phyloP scores from a whole-genome alignment of 2,797 vertebrate species.

The Carapus acus region DNA sequence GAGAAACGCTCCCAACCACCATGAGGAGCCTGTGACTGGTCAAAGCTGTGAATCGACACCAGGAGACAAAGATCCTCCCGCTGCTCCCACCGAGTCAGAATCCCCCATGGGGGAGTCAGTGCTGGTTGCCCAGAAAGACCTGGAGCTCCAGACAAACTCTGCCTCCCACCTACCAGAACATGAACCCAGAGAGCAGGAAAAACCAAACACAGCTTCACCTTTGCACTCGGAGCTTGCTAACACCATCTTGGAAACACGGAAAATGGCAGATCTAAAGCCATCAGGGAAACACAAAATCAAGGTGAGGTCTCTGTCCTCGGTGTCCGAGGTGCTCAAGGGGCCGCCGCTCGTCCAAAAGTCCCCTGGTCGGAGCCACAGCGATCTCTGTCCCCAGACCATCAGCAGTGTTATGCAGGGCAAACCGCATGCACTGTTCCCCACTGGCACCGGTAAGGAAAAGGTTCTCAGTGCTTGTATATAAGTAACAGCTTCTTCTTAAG shows the following conservation, averaged over 20 bases:
- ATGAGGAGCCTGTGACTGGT: constrained; percentile 30
- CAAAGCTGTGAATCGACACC: constrained; percentile 26
- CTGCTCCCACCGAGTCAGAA: constrained; percentile 34
- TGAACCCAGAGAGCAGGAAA: constrained; percentile 7
- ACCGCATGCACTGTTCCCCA: too few species aligned
- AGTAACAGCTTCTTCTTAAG: too few species aligned
- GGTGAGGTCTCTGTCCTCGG: constrained; percentile 65
- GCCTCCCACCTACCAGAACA: constrained; percentile 55
- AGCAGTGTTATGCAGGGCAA: constrained; percentile 60
- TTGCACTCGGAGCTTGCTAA: constrained; percentile 10
- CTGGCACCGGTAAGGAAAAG: too few species aligned
- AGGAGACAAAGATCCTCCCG: constrained; percentile 28
- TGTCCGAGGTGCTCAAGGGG: constrained; percentile 66
- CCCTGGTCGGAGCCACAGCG: constrained; percentile 69
- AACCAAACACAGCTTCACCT: constrained; percentile 5
- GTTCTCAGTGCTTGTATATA: too few species aligned
- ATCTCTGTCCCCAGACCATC: constrained; percentile 70
- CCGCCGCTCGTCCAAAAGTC: constrained; percentile 63
- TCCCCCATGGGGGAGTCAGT: constrained; percentile 48
- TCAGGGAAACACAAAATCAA: constrained; percentile 67
- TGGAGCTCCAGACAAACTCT: constrained; percentile 55
- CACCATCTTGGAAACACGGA: constrained; percentile 28
- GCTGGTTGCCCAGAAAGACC: constrained; percentile 44
- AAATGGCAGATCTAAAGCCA: constrained; percentile 46
- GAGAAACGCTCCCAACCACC: constrained; percentile 42